These are phyloP conservation scores for Hepsetus odoe DNA, from an alignment of 2,113 vertebrate genomes.

Conservation along the genomic window DNA sequence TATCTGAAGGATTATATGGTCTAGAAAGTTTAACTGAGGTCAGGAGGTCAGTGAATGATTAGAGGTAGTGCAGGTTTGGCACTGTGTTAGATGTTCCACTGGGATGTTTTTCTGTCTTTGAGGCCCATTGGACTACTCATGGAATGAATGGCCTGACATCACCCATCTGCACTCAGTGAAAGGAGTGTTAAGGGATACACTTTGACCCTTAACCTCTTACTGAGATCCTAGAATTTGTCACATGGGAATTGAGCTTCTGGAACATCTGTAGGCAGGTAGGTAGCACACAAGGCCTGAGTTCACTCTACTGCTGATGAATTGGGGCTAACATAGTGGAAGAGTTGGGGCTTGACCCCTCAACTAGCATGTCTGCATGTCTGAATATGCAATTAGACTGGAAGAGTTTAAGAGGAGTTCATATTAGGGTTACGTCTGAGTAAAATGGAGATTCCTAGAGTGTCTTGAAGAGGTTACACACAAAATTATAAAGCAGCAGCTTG, in stretches of 20 bases:
- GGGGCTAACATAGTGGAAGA: slow-evolving; percentile 46
- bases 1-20: slow-evolving; percentile 21
- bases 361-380: slow-evolving; percentile 44
- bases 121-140: slow-evolving; percentile 30
- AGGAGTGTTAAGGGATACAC: slow-evolving; percentile 70
- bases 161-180: slow-evolving; percentile 69
- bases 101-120: slow-evolving; percentile 22
- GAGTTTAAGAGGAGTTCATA: slow-evolving; percentile 8
- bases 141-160: slow-evolving; percentile 64
- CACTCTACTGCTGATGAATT: slow-evolving; percentile 51
- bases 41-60: slow-evolving; percentile 33
- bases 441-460: slow-evolving; percentile 8
- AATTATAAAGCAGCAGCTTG: neutral
- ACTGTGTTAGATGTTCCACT: slow-evolving; percentile 36
- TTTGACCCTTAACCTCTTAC: slow-evolving; percentile 65
- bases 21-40: slow-evolving; percentile 16
- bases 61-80: slow-evolving; percentile 28
- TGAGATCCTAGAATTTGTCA: slow-evolving; percentile 70
- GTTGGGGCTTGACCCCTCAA: slow-evolving; percentile 37
- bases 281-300: slow-evolving; percentile 54
- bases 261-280: slow-evolving; percentile 73
- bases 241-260: slow-evolving; percentile 58
- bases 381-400: slow-evolving; percentile 23
- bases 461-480: neutral
- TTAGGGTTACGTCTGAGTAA: slow-evolving; percentile 23